Conservation (phyloP, 2,888 invertebrate genomes). For the Amphipyra tragopoginis region DNA sequence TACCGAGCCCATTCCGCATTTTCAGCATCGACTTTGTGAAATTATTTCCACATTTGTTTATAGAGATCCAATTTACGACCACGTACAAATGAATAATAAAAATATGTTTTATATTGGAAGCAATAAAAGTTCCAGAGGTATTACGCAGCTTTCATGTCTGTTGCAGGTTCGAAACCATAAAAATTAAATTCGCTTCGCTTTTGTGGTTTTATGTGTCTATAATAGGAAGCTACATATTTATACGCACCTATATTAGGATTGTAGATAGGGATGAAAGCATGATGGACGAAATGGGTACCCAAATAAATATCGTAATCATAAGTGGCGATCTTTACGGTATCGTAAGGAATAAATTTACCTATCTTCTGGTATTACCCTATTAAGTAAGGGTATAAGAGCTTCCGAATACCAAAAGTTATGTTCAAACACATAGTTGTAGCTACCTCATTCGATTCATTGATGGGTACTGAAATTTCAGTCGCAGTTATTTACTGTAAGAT, state of each 20-base stretch:
- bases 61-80: constrained; percentile 34
- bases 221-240: constrained; percentile 34
- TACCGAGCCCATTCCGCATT: constrained; percentile 58
- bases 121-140: constrained; percentile 19
- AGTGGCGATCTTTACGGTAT: constrained; percentile 54
- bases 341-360: constrained; percentile 53
- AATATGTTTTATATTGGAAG: constrained; percentile 25
- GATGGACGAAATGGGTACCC: constrained; percentile 54
- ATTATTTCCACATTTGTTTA: constrained; percentile 45
- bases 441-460: background rate
- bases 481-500: background rate
- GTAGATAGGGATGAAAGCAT: constrained; percentile 53
- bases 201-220: constrained; percentile 44
- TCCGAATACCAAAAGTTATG: constrained; percentile 42
- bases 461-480: constrained; percentile 1
- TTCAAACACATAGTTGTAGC: constrained; percentile 32
- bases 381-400: constrained; percentile 42
- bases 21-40: constrained; percentile 54
- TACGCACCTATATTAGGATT: constrained; percentile 24
- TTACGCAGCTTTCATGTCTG: constrained; percentile 21
- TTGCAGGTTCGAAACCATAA: constrained; percentile 27
- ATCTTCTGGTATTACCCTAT: constrained; percentile 54
- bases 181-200: constrained; percentile 29
- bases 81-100: constrained; percentile 38
- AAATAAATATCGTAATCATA: constrained; percentile 54